These are phyloP conservation scores for Nothobranchius kuhntae DNA, from an alignment of 2,113 vertebrate species.

Conservation along the genomic window DNA sequence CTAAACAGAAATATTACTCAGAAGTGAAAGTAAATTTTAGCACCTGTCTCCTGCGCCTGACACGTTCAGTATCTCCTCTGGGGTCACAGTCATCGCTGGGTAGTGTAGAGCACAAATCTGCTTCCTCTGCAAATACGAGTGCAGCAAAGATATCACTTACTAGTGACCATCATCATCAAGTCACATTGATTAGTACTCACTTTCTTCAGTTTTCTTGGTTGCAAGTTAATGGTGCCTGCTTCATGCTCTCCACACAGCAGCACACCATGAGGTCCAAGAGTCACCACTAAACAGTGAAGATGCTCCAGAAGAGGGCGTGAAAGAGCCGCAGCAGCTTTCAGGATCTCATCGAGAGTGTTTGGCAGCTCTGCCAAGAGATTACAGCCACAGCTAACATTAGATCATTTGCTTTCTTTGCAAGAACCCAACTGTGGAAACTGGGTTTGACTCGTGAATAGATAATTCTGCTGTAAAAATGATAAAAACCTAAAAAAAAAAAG, in stretches of 20 bases:
- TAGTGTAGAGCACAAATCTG: slow-evolving; percentile 83
- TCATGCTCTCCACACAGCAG: slow-evolving; percentile 82
- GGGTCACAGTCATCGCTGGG: slow-evolving; percentile 74
- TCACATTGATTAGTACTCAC: slow-evolving; percentile 54
- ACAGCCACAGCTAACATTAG: slow-evolving; percentile 30
- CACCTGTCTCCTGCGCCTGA: slow-evolving; percentile 90
- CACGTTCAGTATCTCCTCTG: slow-evolving; percentile 83
- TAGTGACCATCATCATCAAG: neutral
- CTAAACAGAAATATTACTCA: neutral
- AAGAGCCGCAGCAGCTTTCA: slow-evolving; percentile 76
- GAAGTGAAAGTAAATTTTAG: too few species aligned
- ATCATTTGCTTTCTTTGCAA: slow-evolving; percentile 24
- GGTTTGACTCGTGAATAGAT: neutral
- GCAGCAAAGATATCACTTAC: slow-evolving; percentile 1
- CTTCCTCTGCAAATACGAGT: slow-evolving; percentile 72
- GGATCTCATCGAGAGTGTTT: slow-evolving; percentile 70
- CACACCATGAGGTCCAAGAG: slow-evolving; percentile 81
- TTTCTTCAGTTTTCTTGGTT: slow-evolving; percentile 58
- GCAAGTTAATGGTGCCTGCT: slow-evolving; percentile 74
- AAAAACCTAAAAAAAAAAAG: neutral
- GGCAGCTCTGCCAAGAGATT: slow-evolving; percentile 72
- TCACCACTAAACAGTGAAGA: slow-evolving; percentile 85
- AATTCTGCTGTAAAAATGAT: neutral
- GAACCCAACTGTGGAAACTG: neutral
- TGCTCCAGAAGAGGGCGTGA: slow-evolving; percentile 86